These are phyloP conservation scores for Drosophila emarginata DNA, from an alignment of 2,888 invertebrate genomes.

Conservation along the genomic window DNA sequence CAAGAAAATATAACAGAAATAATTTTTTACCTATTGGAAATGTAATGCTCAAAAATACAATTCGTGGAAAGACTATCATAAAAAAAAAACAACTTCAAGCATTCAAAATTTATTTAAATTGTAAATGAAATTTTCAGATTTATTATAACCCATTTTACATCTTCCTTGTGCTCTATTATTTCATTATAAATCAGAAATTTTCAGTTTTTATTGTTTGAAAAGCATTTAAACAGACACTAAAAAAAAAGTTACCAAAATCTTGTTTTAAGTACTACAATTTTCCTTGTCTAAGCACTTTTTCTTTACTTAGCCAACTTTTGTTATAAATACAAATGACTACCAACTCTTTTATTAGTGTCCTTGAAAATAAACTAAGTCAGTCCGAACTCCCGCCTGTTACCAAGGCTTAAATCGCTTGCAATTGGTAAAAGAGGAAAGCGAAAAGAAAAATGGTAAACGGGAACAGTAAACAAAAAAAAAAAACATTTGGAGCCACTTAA, in stretches of 20 bases:
- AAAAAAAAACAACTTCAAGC: too few species aligned
- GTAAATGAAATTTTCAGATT: too few species aligned
- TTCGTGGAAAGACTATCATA: too few species aligned
- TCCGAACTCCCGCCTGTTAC: not conserved
- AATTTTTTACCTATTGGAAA: too few species aligned
- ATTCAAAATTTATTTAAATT: too few species aligned
- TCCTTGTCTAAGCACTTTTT: not conserved
- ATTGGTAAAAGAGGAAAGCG: not conserved
- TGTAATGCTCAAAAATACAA: too few species aligned
- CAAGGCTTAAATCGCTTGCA: not conserved
- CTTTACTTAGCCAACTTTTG: not conserved
- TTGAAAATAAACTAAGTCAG: not conserved
- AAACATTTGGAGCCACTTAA: constrained; percentile 38
- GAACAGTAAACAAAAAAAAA: not conserved
- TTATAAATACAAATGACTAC: not conserved
- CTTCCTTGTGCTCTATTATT: too few species aligned
- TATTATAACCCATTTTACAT: too few species aligned
- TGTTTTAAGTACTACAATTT: not conserved
- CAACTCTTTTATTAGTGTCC: not conserved
- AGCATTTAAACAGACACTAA: too few species aligned
- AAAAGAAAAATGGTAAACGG: not conserved
- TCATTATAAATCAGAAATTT: not conserved
- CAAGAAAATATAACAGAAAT: too few species aligned
- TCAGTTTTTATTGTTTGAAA: too few species aligned
- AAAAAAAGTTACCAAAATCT: not conserved